Percentiles rank a stretch among this genome's conserved stretches.
Conservation (phyloP, 1,140 invertebrate species). For the Probaryconus sp. region DNA sequence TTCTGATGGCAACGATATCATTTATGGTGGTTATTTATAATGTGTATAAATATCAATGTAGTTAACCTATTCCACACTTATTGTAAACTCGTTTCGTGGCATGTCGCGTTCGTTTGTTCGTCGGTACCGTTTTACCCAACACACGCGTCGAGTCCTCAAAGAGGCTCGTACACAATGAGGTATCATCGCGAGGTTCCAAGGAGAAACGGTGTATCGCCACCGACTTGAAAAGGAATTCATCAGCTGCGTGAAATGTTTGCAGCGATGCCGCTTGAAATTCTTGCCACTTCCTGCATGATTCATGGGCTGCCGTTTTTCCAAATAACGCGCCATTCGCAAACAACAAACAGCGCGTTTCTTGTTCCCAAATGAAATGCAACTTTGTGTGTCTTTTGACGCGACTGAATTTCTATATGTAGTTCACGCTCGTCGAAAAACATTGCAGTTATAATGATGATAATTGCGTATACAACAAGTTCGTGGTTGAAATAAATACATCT, state of each 20-base stretch:
- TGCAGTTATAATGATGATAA: conserved; percentile 21
- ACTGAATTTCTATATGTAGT: conserved; percentile 33
- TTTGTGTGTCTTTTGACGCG: conserved; percentile 15
- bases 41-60: too few species aligned
- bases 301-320: conserved; percentile 33
- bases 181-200: conserved; percentile 43
- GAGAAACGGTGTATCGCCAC: conserved; percentile 48
- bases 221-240: conserved; percentile 52
- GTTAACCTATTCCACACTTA: conserved; percentile 25
- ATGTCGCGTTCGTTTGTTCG: conserved; percentile 42
- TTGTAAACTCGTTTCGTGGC: conserved; percentile 42
- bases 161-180: conserved; percentile 37
- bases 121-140: conserved; percentile 43
- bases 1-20: too few species aligned
- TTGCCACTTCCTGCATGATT: conserved; percentile 24
- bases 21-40: too few species aligned
- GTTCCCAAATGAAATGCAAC: conserved; percentile 17
- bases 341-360: conserved; percentile 36
- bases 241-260: conserved; percentile 29
- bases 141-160: conserved; percentile 15
- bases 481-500: conserved; percentile 16
- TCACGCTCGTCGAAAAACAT: conserved; percentile 21
- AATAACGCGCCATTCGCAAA: conserved; percentile 11
- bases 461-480: conserved; percentile 32
- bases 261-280: conserved; percentile 6